Evolutionary conservation across 1,140 invertebrate genomes (phyloP), one percentile per base, ranked within the genome.

Genomic region (Choristoneura fumiferana): DNA sequence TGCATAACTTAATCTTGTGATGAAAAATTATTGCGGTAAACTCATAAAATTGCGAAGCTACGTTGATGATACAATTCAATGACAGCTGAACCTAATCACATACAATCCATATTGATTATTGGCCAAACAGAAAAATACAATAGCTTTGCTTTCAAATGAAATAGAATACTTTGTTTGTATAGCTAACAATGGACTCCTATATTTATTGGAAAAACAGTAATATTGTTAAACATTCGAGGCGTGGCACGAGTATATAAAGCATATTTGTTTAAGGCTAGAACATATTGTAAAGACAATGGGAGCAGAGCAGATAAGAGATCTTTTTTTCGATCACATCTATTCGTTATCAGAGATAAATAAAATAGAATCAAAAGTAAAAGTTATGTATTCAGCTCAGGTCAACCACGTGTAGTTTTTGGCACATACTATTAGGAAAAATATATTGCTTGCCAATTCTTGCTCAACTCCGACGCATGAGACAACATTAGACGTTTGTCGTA

Each of bases 371-470:
- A 57, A 67, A 65, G 57, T 53, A 54, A 13, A 39, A 53, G 33
- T 65, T 64, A 64, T 61, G 58, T 61, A 59, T 54, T 36, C 57
- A 54, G 15, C 33, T 63, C 69, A 55, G 67, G 69, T 70, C 67
- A 69, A 71, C 65, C 82, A 85, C 81, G 81, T 84, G 80, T 77
- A 37, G 70, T 64, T 80, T 79, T 78, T 84, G 82, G 82, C 65
- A 78, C 70, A 76, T 61, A 63, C 38, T 18, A 35, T 39, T 53
- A 34, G 62, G 56, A 61, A 73, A 78, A 71, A 75, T 62, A 72
- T 63, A 70, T 62, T 57, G 58, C 63, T 75, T 81, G 84, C 82
- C 84, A 87, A 85, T 84, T 72, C 67, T 87, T 87, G 69, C 84
- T 81, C 79, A 87, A 87, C 73, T 63, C 29, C 39, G 53, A 29